Conservation (phyloP, 2,113 vertebrate species). For the Phaetusa simplex region DNA sequence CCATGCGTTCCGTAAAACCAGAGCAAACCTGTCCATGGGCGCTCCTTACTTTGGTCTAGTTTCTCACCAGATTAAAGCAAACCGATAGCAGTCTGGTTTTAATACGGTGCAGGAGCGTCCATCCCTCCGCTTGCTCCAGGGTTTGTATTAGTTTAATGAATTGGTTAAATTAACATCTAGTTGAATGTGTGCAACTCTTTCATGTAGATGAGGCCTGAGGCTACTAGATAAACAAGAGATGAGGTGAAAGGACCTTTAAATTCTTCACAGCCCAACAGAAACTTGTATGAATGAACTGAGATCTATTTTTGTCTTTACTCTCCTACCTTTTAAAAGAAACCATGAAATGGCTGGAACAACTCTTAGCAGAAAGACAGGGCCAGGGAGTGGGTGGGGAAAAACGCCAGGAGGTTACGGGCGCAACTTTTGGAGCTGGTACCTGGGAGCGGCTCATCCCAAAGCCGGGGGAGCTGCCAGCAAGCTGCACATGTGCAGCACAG, state of each 20-base stretch:
- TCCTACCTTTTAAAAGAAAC: not conserved
- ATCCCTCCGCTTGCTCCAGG: not conserved
- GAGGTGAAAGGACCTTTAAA: slow-evolving; percentile 33
- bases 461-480: not conserved
- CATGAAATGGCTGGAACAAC: not conserved
- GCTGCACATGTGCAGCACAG: slow-evolving; percentile 19
- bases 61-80: slow-evolving; percentile 65
- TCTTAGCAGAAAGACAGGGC: not conserved
- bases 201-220: slow-evolving; percentile 34
- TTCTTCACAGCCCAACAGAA: slow-evolving; percentile 30
- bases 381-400: not conserved
- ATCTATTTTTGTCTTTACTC: slow-evolving; percentile 33
- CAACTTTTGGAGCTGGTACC: not conserved
- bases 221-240: slow-evolving; percentile 31
- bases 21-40: slow-evolving; percentile 42
- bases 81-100: not conserved
- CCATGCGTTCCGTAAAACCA: slow-evolving; percentile 13
- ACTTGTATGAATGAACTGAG: not conserved
- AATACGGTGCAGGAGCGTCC: not conserved
- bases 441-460: slow-evolving; percentile 2
- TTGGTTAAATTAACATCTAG: slow-evolving; percentile 39
- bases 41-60: not conserved
- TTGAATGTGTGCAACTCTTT: slow-evolving; percentile 28
- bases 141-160: slow-evolving; percentile 35
- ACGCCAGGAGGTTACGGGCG: not conserved